Percentiles rank a stretch among this genome's conserved stretches.
Evolutionary conservation across 1,140 invertebrate genomes (phyloP).

Genomic region (Calycopis cecrops): DNA sequence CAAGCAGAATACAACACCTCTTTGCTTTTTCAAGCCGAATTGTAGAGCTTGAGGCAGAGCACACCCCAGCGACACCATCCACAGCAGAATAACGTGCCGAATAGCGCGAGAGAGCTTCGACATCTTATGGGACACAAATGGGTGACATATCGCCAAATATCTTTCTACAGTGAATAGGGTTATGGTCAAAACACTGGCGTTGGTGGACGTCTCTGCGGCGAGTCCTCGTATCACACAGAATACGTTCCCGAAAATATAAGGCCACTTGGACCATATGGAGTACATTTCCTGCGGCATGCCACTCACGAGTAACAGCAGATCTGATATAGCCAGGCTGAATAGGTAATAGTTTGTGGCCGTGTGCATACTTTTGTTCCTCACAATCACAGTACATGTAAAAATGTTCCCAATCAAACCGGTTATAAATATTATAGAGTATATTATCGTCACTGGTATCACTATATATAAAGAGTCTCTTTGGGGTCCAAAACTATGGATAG

Average conservation of each 20-base stretch:
- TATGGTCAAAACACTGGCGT: constrained; percentile 93
- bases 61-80: constrained; percentile 81
- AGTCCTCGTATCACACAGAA: constrained; percentile 91
- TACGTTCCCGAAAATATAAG: constrained; percentile 89
- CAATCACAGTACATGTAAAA: constrained; percentile 94
- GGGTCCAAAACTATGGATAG: constrained; percentile 59
- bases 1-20: constrained; percentile 72
- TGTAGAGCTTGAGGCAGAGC: constrained; percentile 89
- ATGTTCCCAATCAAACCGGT: constrained; percentile 93
- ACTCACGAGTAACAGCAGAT: constrained; percentile 89
- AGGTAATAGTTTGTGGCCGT: constrained; percentile 95
- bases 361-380: constrained; percentile 93
- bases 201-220: constrained; percentile 92
- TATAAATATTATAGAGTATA: constrained; percentile 90
- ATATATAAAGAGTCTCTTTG: constrained; percentile 82
- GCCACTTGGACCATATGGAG: constrained; percentile 90
- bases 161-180: constrained; percentile 88
- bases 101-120: constrained; percentile 86
- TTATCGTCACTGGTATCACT: constrained; percentile 85
- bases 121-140: constrained; percentile 87
- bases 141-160: constrained; percentile 87
- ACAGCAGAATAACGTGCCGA: constrained; percentile 84
- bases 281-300: constrained; percentile 91
- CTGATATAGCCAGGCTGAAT: constrained; percentile 94
- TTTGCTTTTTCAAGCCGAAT: constrained; percentile 77